Evolutionary conservation across 2,113 vertebrate genomes (phyloP).

Genomic region (Mastomys natalensis): DNA sequence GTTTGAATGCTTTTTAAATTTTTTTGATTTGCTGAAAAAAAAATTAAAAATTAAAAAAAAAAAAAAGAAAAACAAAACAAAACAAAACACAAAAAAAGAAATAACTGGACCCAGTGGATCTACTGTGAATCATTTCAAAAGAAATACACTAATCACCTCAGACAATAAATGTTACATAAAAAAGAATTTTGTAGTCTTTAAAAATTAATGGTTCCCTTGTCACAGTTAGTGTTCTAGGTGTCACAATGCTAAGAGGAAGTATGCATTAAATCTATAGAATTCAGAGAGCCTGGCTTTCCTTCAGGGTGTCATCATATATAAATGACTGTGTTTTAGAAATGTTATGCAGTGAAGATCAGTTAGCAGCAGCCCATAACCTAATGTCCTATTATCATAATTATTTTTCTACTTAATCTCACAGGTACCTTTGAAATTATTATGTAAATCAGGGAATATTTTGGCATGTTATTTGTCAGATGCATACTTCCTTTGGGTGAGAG

Average conservation of each 20-base stretch:
- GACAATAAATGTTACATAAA: slow-evolving; percentile 52
- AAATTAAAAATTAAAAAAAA: too few species aligned
- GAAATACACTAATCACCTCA: slow-evolving; percentile 63
- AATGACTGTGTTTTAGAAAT: not conserved
- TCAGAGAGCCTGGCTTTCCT: not conserved
- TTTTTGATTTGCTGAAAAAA: too few species aligned
- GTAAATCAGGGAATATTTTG: not conserved
- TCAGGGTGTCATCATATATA: not conserved
- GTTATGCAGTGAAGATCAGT: not conserved
- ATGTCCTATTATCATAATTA: not conserved
- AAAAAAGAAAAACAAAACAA: too few species aligned
- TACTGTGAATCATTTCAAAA: slow-evolving; percentile 65
- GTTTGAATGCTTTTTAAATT: too few species aligned
- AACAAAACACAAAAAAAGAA: too few species aligned
- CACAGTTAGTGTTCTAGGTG: not conserved
- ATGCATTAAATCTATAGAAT: not conserved
- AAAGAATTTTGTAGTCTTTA: too few species aligned
- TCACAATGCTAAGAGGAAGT: not conserved
- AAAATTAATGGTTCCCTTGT: slow-evolving; percentile 28
- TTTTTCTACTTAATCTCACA: not conserved
- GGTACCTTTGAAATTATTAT: not conserved
- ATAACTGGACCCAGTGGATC: slow-evolving; percentile 39
- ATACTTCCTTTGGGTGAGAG: not conserved
- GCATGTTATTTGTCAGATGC: not conserved
- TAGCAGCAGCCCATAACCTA: not conserved